A percentile compares a stretch with the other conserved stretches of the same genome.
Evolutionary conservation across 2,113 vertebrate species (phyloP).

Genomic region (Empidonax alnorum): DNA sequence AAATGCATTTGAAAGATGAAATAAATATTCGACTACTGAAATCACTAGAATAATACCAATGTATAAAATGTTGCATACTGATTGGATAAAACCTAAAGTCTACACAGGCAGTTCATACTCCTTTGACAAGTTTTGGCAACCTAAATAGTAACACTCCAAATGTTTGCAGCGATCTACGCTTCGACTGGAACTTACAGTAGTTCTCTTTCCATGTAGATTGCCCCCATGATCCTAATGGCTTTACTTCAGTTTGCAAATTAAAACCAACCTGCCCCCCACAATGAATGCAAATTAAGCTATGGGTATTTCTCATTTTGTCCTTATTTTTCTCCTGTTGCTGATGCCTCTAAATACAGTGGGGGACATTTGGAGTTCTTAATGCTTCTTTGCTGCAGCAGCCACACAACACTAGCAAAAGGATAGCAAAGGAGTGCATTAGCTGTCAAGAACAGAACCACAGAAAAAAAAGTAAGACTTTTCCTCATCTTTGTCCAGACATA

Average conservation of each 20-base stretch:
- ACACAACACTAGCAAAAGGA: background rate
- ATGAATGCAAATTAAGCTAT: background rate
- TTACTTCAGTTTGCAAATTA: background rate
- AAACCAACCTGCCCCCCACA: background rate
- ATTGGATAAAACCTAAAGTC: background rate
- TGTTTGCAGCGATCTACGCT: background rate
- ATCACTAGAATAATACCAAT: background rate
- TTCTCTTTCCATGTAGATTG: background rate
- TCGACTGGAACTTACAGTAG: background rate
- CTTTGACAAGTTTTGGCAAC: background rate
- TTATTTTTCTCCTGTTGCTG: background rate
- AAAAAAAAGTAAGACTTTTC: background rate
- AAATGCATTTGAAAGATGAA: background rate
- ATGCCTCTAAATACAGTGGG: background rate
- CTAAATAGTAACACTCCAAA: background rate
- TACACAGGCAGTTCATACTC: background rate
- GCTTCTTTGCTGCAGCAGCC: background rate
- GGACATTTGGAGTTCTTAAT: background rate
- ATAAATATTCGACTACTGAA: background rate
- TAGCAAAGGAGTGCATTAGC: background rate
- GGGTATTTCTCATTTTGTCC: background rate
- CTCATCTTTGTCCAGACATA: background rate
- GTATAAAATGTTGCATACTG: background rate
- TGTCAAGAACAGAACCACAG: background rate
- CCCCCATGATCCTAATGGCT: fast-evolving